Base-by-base conservation (phyloP, 2,797 vertebrate species). In the Nyctalus aviator region DNA sequence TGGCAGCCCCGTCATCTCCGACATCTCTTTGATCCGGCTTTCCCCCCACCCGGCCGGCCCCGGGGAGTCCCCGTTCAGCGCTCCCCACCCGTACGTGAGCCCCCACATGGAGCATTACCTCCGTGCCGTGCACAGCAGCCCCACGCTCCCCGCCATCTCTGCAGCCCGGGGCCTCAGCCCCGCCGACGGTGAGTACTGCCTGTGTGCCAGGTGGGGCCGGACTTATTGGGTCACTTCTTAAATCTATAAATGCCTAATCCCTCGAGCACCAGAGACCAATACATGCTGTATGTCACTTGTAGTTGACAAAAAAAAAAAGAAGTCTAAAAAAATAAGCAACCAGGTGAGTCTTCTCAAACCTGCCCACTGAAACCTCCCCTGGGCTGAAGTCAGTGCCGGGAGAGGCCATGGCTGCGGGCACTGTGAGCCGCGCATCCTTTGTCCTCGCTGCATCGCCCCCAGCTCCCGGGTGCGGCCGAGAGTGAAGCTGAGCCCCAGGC, bases 71-170 rank as follows among this genome's bases (percentile, higher is more conserved):
- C 99, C 99, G 9, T 99, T 99, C 98, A 99, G 98, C 95, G 98
- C 98, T 0, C 98, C 99, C 0, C 99, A 99, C 94, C 98, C 99
- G 0, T 99, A 99, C 88, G 97, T 99, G 97, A 99, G 98, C 94
- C 99, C 99, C 66, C 99, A 99, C 98, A 99, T 99, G 99, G 99
- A 99, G 98, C 99, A 99, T 97, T 99, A 99, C 98, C 99, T 99
- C 81, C 99, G 99, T 82, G 99, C 99, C 0, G 97, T 99, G 64
- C 99, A 99, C 84, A 93, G 99, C 97, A 99, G 99, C 96, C 99
- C 99, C 95, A 99, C 99, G 0, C 99, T 99, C 88, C 99, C 99
- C 0, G 98, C 99, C 98, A 99, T 99, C 98, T 99, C 99, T 0
- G 99, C 99, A 0, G 99, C 99, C 55, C 98, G 99, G 85, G 99